Evolutionary conservation across 2,797 vertebrate genomes (phyloP).

Genomic region (Mus minutoides): DNA sequence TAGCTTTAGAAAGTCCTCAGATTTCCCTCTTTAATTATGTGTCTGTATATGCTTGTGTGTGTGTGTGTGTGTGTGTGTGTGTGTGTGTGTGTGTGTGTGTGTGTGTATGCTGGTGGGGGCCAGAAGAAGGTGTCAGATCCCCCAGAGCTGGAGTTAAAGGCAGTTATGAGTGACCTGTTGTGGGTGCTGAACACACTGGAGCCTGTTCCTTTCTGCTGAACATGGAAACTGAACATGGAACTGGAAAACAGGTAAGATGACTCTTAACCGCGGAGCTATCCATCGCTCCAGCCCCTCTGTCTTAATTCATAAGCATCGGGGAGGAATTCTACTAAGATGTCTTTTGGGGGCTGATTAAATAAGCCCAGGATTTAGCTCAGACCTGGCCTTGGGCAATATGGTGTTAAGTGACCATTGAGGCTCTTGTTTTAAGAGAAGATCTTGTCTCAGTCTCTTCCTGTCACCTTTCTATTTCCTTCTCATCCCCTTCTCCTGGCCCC

Average conservation of each 20-base stretch:
- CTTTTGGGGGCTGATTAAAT: not conserved
- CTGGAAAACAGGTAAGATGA: not conserved
- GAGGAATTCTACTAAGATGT: not conserved
- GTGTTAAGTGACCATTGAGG: not conserved
- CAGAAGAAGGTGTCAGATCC: not conserved
- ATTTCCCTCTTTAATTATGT: not conserved
- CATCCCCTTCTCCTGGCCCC: not conserved
- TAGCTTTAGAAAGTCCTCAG: not conserved
- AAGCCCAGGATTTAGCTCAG: not conserved
- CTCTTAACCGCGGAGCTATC: not conserved
- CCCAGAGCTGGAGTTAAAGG: not conserved
- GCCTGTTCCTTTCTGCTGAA: too few species aligned
- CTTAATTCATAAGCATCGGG: not conserved
- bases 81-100: too few species aligned
- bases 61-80: not conserved
- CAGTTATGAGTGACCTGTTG: not conserved
- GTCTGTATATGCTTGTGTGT: not conserved
- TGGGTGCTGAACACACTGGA: too few species aligned
- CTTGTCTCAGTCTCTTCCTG: not conserved
- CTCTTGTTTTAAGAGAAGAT: not conserved
- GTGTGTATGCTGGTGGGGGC: too few species aligned
- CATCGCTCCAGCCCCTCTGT: not conserved
- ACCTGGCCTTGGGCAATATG: not conserved
- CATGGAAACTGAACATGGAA: not conserved
- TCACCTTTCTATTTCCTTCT: fast-evolving